Conservation (phyloP, 2,888 invertebrate genomes). For the Drosophila leonis region DNA sequence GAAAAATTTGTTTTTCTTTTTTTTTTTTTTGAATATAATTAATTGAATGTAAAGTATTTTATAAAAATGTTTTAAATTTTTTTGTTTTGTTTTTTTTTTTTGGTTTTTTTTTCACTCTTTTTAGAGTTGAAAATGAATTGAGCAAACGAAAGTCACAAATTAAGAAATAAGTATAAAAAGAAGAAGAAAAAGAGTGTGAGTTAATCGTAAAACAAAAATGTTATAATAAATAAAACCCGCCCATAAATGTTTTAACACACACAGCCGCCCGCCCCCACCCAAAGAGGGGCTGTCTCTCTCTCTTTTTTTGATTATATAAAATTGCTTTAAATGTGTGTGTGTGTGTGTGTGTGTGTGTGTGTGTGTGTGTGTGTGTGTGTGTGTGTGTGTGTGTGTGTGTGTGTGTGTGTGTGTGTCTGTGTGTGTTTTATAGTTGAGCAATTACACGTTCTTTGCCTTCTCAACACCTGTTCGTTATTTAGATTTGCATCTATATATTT, state of each 20-base stretch:
- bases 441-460: constrained; percentile 38
- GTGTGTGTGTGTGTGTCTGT: constrained; percentile 26
- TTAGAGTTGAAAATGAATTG: constrained; percentile 24
- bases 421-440: constrained; percentile 59
- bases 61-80: constrained; percentile 16
- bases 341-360: constrained; percentile 28
- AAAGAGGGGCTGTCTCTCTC: neutral
- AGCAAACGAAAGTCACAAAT: constrained; percentile 38
- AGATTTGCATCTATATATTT: constrained; percentile 54
- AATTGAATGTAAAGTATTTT: constrained; percentile 40
- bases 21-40: constrained; percentile 33
- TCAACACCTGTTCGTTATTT: constrained; percentile 52
- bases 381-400: constrained; percentile 40
- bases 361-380: constrained; percentile 19
- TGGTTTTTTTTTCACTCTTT: neutral
- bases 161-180: constrained; percentile 20
- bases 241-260: constrained; percentile 28
- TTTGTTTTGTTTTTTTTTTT: neutral
- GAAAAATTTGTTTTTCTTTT: constrained; percentile 10
- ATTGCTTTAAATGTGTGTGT: constrained; percentile 53
- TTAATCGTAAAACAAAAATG: constrained; percentile 54
- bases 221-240: constrained; percentile 54
- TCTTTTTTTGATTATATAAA: constrained; percentile 61
- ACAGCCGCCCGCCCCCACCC: constrained; percentile 10
- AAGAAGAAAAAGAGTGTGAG: constrained; percentile 12